Conservation (phyloP, 2,888 invertebrate genomes). For the Incurvaria masculella region DNA sequence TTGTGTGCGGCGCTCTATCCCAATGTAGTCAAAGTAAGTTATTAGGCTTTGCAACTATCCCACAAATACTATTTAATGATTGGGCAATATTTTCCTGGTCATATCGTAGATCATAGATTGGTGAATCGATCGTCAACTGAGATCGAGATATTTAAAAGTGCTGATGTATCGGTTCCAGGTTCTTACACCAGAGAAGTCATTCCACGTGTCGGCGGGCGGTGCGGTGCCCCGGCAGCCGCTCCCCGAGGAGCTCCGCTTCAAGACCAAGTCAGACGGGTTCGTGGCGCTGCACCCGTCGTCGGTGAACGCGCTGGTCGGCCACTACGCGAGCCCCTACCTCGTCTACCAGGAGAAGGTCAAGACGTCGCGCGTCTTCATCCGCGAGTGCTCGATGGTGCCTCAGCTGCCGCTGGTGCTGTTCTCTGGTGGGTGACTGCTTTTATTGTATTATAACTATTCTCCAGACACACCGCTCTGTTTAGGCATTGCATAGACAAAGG, state of each 20-base stretch:
- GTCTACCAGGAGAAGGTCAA: constrained; percentile 83
- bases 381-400: constrained; percentile 80
- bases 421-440: constrained; percentile 44
- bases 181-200: constrained; percentile 74
- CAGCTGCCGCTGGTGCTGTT: constrained; percentile 69
- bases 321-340: constrained; percentile 71
- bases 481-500: too few species aligned
- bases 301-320: constrained; percentile 62
- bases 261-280: constrained; percentile 70
- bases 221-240: constrained; percentile 69
- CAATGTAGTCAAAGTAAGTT: constrained; percentile 72
- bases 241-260: constrained; percentile 70
- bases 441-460: too few species aligned
- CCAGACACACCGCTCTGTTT: too few species aligned
- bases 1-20: constrained; percentile 92
- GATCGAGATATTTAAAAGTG: too few species aligned
- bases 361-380: constrained; percentile 73
- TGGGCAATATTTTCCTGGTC: too few species aligned
- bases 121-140: too few species aligned
- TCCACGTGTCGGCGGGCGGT: constrained; percentile 67
- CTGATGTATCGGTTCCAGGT: too few species aligned
- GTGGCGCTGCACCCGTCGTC: constrained; percentile 77
- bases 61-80: not conserved
- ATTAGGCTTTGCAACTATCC: not conserved
- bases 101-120: too few species aligned